phyloP scores from a whole-genome alignment of 2,113 vertebrate species.

The Chloroceryle aenea region DNA sequence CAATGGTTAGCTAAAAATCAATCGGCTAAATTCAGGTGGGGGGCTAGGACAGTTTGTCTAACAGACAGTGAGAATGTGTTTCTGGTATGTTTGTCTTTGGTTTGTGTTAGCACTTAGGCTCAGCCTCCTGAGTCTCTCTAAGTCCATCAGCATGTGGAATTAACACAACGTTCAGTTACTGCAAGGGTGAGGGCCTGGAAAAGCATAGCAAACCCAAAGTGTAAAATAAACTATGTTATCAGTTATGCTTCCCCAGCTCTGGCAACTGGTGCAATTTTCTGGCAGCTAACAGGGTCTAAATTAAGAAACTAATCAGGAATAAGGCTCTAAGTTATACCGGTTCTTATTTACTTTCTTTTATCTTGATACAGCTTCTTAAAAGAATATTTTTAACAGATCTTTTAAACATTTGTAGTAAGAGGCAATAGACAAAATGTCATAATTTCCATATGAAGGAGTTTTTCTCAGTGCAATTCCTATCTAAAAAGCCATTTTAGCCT shows the following conservation, averaged over 20 bases:
- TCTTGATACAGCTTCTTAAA: neutral
- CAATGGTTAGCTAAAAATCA: neutral
- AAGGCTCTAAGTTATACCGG: neutral
- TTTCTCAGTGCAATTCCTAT: constrained; percentile 10
- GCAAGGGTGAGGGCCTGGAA: neutral
- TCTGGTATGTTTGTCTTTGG: neutral
- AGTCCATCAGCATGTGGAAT: neutral
- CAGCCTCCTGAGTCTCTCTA: neutral
- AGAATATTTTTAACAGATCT: constrained; percentile 23
- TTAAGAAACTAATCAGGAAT: constrained; percentile 15
- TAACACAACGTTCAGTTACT: neutral
- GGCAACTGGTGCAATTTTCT: neutral
- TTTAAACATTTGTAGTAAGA: constrained; percentile 57
- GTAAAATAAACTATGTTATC: neutral
- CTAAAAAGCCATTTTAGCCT: constrained; percentile 55
- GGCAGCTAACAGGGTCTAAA: neutral
- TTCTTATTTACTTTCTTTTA: constrained; percentile 32
- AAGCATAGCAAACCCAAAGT: neutral
- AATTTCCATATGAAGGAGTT: constrained; percentile 66
- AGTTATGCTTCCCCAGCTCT: neutral
- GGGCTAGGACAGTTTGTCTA: neutral
- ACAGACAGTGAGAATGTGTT: neutral
- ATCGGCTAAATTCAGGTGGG: neutral
- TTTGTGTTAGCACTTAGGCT: neutral
- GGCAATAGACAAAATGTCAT: constrained; percentile 63